Percentiles rank a stretch among this genome's conserved stretches.
phyloP scores from a whole-genome alignment of 2,113 vertebrate genomes.

The Petrocephalus zakoni region DNA sequence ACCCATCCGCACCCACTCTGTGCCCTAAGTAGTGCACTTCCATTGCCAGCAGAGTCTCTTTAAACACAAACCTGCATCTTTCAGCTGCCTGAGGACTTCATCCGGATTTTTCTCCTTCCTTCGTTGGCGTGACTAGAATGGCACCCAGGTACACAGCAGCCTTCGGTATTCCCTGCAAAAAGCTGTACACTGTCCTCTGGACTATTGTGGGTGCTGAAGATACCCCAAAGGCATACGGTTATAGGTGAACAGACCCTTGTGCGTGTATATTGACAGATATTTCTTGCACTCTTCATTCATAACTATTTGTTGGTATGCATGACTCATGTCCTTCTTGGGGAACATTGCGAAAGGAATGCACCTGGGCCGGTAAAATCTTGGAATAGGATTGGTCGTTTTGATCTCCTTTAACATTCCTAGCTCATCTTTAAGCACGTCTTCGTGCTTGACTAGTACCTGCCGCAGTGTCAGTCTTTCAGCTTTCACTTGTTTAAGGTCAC shows the following conservation, averaged over 20 bases:
- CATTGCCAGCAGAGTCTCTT: not conserved
- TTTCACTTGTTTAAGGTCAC: no score
- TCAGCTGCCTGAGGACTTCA: not conserved
- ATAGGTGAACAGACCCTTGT: not conserved
- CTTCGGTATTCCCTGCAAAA: not conserved
- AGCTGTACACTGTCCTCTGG: not conserved
- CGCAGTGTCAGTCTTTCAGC: no score
- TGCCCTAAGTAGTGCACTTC: constrained; percentile 25
- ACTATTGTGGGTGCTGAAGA: not conserved
- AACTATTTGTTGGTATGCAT: not conserved
- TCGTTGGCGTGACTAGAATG: not conserved
- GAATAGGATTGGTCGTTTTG: no score
- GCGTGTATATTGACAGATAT: not conserved
- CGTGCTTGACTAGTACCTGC: no score
- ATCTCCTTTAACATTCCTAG: no score
- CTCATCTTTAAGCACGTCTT: no score
- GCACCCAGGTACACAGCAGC: no score
- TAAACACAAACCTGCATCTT: not conserved
- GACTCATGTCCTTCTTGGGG: not conserved
- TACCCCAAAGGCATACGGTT: not conserved
- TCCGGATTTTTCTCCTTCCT: not conserved
- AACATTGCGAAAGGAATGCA: no score
- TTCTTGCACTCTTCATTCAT: not conserved
- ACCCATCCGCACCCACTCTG: not conserved
- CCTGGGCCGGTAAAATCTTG: no score